phyloP scores from a whole-genome alignment of 2,888 invertebrate genomes.

The Odontocolon sp. region DNA sequence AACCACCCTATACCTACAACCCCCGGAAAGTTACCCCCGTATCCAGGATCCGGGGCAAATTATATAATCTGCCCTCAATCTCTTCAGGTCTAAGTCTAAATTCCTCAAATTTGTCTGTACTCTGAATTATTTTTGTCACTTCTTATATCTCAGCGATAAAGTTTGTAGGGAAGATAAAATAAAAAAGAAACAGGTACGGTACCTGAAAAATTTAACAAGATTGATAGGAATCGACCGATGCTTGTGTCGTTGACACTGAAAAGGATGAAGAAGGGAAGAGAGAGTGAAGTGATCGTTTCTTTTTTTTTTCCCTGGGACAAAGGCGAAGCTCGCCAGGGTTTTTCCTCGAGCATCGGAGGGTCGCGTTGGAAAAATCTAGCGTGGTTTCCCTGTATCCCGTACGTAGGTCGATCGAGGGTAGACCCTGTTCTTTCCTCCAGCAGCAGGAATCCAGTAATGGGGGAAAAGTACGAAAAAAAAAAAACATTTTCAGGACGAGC shows the following conservation, averaged over 20 bases:
- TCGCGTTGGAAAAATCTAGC: constrained; percentile 37
- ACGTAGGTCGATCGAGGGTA: constrained; percentile 55
- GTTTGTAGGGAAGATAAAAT: background rate
- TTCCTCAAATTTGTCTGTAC: no score
- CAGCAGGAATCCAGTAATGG: constrained; percentile 42
- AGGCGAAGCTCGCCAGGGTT: constrained; percentile 54
- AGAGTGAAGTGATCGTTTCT: constrained; percentile 34
- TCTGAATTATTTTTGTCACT: background rate
- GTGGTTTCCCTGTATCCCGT: constrained; percentile 43
- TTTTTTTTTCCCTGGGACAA: constrained; percentile 54
- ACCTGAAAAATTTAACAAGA: background rate
- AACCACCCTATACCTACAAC: background rate
- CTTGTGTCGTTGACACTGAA: constrained; percentile 36
- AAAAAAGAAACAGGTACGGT: background rate
- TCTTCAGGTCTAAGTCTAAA: background rate
- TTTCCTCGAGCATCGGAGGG: constrained; percentile 37
- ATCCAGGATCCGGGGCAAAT: constrained; percentile 25
- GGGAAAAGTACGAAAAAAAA: constrained; percentile 40
- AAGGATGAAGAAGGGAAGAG: constrained; percentile 7
- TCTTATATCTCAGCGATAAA: background rate
- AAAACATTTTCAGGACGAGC: background rate
- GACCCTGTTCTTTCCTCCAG: background rate
- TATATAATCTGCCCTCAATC: constrained; percentile 29
- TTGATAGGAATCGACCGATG: constrained; percentile 66
- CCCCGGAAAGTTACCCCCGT: constrained; percentile 13